Evolutionary conservation across 1,140 invertebrate species (phyloP).

Genomic region (Vanessa tameamea): DNA sequence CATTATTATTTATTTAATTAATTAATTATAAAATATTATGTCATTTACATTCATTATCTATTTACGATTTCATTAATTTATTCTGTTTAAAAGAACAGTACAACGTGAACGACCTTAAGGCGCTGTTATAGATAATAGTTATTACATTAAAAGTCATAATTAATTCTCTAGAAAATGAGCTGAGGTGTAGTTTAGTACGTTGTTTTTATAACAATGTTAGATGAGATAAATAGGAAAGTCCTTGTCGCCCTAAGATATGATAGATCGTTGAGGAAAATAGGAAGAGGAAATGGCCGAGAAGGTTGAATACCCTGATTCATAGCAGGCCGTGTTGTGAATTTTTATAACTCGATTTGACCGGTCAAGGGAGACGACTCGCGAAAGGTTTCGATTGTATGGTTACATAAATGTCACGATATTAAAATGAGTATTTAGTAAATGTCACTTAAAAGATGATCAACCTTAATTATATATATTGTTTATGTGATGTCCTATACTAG

Average conservation of each 20-base stretch:
- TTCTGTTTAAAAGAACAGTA: no score
- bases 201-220: neutral
- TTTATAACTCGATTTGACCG: neutral
- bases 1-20: no score
- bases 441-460: neutral
- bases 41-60: no score
- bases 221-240: constrained; percentile 24
- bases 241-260: constrained; percentile 20
- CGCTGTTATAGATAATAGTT: no score
- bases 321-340: neutral
- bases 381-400: neutral
- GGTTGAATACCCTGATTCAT: constrained; percentile 16
- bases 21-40: no score
- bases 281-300: constrained; percentile 29
- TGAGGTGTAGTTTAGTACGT: neutral
- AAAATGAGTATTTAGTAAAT: no score
- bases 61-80: no score
- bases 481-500: no score
- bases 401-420: no score
- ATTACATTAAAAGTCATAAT: no score
- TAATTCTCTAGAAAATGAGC: neutral
- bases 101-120: no score
- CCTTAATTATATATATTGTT: no score
- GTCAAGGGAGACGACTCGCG: neutral
- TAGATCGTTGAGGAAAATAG: constrained; percentile 22